phyloP scores from a whole-genome alignment of 2,113 vertebrate species.

The Phrynosoma blainvillii region DNA sequence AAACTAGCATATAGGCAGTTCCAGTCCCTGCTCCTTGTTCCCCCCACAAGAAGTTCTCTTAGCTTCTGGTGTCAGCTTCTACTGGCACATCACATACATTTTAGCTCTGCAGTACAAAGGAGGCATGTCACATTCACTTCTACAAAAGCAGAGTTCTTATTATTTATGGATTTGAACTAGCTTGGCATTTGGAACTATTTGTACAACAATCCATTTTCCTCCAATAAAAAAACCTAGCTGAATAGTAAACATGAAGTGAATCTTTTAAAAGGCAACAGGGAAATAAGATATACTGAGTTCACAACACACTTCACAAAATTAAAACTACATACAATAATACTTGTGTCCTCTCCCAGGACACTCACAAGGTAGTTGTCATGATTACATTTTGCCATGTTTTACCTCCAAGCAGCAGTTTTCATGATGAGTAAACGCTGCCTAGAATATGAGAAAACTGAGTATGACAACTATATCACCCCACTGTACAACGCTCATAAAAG shows the following conservation, averaged over 20 bases:
- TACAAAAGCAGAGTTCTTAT: background rate
- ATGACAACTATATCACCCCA: constrained; percentile 65
- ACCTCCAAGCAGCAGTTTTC: constrained; percentile 70
- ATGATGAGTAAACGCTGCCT: constrained; percentile 65
- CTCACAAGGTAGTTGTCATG: constrained; percentile 64
- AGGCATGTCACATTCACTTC: background rate
- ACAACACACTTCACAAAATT: constrained; percentile 42
- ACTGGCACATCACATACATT: background rate
- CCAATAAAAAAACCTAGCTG: background rate
- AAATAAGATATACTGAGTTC: constrained; percentile 46
- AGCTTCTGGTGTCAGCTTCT: background rate
- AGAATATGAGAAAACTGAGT: constrained; percentile 50
- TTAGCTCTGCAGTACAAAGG: background rate
- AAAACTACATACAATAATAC: constrained; percentile 60
- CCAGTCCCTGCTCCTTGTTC: background rate
- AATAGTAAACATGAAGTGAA: constrained; percentile 25
- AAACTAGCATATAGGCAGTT: background rate
- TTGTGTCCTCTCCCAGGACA: constrained; percentile 55
- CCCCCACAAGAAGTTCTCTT: background rate
- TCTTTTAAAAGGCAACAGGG: constrained; percentile 45
- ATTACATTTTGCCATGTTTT: constrained; percentile 69
- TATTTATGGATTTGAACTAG: background rate
- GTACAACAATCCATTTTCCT: constrained; percentile 9
- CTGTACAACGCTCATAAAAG: constrained; percentile 58
- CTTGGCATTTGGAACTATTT: background rate